phyloP scores from a whole-genome alignment of 2,888 invertebrate genomes.

The Priocnemis perturbator region DNA sequence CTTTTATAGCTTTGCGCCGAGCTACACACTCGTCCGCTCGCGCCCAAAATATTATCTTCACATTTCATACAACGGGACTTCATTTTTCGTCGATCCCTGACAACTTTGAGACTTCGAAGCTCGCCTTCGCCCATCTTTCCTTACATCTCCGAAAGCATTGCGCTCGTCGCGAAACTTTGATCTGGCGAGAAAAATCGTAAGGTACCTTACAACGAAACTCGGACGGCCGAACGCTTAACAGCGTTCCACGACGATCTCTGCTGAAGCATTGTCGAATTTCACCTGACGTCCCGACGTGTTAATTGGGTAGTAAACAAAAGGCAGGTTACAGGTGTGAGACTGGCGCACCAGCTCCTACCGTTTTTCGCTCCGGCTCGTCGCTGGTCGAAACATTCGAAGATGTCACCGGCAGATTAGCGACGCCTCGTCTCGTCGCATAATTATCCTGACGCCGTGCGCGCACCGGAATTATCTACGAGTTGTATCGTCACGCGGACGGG shows the following conservation, averaged over 20 bases:
- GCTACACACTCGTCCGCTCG: neutral
- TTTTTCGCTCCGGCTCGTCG: too few species aligned
- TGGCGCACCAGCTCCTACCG: neutral
- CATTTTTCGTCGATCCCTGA: neutral
- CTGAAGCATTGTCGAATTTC: too few species aligned
- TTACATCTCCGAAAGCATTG: too few species aligned
- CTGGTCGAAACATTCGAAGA: neutral
- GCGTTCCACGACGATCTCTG: too few species aligned
- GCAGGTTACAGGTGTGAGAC: neutral
- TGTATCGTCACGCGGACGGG: slow-evolving; percentile 35
- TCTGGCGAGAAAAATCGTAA: too few species aligned
- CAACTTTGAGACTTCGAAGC: too few species aligned
- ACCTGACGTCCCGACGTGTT: too few species aligned
- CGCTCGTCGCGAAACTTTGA: too few species aligned
- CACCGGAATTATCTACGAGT: slow-evolving; percentile 36
- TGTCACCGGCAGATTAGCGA: slow-evolving; percentile 2
- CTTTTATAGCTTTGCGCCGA: slow-evolving; percentile 51
- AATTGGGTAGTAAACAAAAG: neutral
- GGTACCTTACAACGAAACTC: too few species aligned
- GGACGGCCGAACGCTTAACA: too few species aligned
- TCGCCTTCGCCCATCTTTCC: too few species aligned
- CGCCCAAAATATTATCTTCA: slow-evolving; percentile 5
- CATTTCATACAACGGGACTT: neutral
- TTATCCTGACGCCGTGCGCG: slow-evolving; percentile 33
- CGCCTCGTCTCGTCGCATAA: slow-evolving; percentile 28